Percentiles rank a stretch among this genome's conserved stretches.
Evolutionary conservation across 92 coral and sea anemone genomes (phyloP).

Genomic region (Porites divaricata): DNA sequence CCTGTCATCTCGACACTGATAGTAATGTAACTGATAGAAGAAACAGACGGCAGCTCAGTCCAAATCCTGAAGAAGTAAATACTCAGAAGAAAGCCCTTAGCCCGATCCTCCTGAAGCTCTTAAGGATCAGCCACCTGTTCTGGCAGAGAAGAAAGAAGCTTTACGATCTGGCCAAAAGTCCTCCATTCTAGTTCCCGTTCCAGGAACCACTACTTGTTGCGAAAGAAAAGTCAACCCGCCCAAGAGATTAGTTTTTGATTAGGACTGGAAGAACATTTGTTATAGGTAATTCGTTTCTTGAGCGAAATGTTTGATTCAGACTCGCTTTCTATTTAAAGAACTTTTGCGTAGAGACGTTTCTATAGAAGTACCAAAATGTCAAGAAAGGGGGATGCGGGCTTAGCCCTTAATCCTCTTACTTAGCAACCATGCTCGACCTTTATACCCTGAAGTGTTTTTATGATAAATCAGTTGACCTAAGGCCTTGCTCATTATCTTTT

Average conservation of each 20-base stretch:
- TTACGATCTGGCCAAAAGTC: background rate
- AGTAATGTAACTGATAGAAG: too few species aligned
- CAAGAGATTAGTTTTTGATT: slow-evolving; percentile 14
- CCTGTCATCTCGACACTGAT: too few species aligned
- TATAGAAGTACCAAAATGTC: slow-evolving; percentile 21
- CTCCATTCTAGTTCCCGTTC: background rate
- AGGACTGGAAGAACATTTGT: background rate
- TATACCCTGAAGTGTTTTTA: too few species aligned
- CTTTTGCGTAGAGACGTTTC: slow-evolving; percentile 14
- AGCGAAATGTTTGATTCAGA: background rate
- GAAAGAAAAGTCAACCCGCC: slow-evolving; percentile 31
- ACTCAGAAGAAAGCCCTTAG: background rate
- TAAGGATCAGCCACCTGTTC: background rate
- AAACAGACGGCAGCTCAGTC: background rate
- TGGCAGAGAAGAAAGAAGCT: background rate
- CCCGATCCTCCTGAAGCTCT: slow-evolving; percentile 7
- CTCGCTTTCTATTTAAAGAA: too few species aligned
- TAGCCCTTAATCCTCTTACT: too few species aligned
- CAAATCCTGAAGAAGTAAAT: slow-evolving; percentile 28
- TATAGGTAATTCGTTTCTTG: background rate
- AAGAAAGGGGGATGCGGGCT: background rate
- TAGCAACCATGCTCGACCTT: too few species aligned
- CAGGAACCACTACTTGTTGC: slow-evolving; percentile 17
- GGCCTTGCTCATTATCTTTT: too few species aligned
- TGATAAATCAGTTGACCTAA: too few species aligned